A percentile compares a stretch with the other conserved stretches of the same genome.
phyloP scores from a whole-genome alignment of 2,888 invertebrate species.

The Cantharis nigra region DNA sequence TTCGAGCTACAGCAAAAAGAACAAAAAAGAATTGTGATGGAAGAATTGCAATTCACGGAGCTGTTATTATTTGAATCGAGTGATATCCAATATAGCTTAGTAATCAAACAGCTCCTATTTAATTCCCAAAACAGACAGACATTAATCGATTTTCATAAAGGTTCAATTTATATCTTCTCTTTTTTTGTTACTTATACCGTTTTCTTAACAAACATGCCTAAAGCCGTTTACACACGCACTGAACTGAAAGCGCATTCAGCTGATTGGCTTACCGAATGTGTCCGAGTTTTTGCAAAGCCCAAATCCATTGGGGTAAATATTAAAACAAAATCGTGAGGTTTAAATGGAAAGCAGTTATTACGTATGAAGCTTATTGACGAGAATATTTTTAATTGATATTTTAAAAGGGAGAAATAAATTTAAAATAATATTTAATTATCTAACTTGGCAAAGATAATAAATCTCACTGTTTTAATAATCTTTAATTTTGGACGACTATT shows the following conservation, averaged over 20 bases:
- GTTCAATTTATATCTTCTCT: neutral
- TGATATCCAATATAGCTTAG: neutral
- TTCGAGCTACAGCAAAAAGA: neutral
- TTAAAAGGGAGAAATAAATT: neutral
- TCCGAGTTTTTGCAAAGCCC: too few relatives aligned
- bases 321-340: too few relatives aligned
- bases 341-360: too few relatives aligned
- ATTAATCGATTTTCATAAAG: neutral
- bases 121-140: neutral
- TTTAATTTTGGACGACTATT: conserved; percentile 18
- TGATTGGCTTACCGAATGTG: neutral
- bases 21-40: neutral
- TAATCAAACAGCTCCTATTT: neutral
- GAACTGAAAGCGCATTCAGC: neutral
- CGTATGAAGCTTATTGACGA: too few relatives aligned
- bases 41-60: neutral
- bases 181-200: neutral
- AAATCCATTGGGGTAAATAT: too few relatives aligned
- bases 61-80: neutral
- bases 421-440: neutral
- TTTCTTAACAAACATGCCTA: neutral
- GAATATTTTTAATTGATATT: neutral
- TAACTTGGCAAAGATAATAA: conserved; percentile 3
- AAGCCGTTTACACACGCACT: neutral
- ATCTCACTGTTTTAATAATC: conserved; percentile 18